Evolutionary conservation across 2,113 vertebrate genomes (phyloP).

Genomic region (Pipra filicauda): DNA sequence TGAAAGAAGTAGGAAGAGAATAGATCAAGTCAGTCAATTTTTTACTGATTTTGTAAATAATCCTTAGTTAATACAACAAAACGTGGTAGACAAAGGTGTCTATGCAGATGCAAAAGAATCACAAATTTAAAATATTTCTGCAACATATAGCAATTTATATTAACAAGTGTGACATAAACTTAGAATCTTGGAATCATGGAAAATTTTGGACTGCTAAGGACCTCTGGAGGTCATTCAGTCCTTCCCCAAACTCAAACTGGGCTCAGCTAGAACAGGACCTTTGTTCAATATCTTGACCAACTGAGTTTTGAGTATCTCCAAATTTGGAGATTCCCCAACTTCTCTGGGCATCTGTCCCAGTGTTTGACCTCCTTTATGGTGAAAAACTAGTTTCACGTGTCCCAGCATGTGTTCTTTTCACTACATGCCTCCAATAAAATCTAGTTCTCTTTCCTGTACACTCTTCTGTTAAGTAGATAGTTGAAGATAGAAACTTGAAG

Average conservation of each 20-base stretch:
- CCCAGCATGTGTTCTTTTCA: fast-evolving
- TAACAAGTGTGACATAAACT: not conserved
- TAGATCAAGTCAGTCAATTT: not conserved
- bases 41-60: not conserved
- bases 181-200: not conserved
- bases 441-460: not conserved
- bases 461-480: not conserved
- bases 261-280: not conserved
- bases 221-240: not conserved
- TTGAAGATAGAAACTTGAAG: not conserved
- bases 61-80: not conserved
- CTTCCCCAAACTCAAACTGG: not conserved
- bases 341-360: not conserved
- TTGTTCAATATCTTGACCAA: not conserved
- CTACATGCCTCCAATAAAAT: not conserved
- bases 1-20: not conserved
- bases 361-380: not conserved
- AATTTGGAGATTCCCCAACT: not conserved
- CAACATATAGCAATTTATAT: not conserved
- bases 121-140: not conserved
- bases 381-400: not conserved
- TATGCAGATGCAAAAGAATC: not conserved
- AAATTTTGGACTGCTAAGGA: not conserved
- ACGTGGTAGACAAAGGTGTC: not conserved
- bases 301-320: not conserved